Evolutionary conservation across 2,113 vertebrate species (phyloP), one percentile per base, ranked within the genome.

Genomic region (Pygoscelis antarcticus): DNA sequence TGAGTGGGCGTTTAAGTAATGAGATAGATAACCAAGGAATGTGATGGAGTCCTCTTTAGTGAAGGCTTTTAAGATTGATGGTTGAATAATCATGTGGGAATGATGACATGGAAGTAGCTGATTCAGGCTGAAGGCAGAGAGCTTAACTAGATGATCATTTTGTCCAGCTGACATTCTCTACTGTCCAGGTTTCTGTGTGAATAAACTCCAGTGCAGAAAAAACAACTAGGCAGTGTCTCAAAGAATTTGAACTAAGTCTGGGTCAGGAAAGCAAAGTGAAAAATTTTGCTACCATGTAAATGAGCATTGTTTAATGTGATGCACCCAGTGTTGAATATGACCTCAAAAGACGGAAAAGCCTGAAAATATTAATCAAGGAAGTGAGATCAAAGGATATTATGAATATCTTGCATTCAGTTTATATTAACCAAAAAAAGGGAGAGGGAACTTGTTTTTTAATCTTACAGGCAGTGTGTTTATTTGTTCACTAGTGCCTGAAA

Each of bases 111-210:
- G 74, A 95, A 87, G 54, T 55, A 89, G 30, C 19, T 94, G 81
- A 96, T 95, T 79, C 44, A 85, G 84, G 29, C 44, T 87, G 90
- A 95, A 93, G 66, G 82, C 66, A 91, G 75, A 60, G 78, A 61
- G 49, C 57, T 95, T 91, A 95, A 86, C 64, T 87, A 71, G 57
- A 68, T 68, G 34, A 90, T 93, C 6, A 52, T 93, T 95, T 95
- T 81, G 76, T 64, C 44, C 57, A 81, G 34, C 49, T 93, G 75
- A 91, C 78, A 91, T 87, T 79, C 61, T 87, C 26, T 74, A 27
- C 44, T 3, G 6, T 93, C 74, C 74, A 69, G 29, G 52, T 79
- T 89, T 89, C 44, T 77, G 40, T 90, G 69, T 80, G 49, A 89
- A 86, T 90, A 82, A 83, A 76, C 20, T 90, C 42, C 40, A 80